A percentile compares a stretch with the other conserved stretches of the same genome.
These are phyloP conservation scores for Orbicella faveolata DNA, from an alignment of 64 coral and sea anemone species.

Conservation along the genomic window DNA sequence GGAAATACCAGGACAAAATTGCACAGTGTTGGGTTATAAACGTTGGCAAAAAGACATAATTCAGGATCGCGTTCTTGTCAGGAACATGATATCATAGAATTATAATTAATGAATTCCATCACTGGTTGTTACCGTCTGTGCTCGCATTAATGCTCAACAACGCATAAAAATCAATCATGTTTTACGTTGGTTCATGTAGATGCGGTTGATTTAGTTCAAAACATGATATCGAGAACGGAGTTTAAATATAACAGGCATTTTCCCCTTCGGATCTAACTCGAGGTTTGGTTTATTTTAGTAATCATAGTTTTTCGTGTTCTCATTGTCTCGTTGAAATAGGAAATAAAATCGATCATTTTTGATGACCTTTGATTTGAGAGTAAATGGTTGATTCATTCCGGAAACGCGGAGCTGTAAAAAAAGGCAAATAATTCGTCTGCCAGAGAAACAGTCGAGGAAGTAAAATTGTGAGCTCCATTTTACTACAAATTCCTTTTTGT, in stretches of 20 bases:
- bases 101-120: background rate
- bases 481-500: too few relatives aligned
- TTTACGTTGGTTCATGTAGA: too few relatives aligned
- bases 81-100: background rate
- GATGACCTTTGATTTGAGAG: slow-evolving; percentile 24
- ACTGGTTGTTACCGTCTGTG: background rate
- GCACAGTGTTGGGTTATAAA: too few relatives aligned
- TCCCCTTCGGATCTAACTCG: too few relatives aligned
- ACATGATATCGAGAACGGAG: too few relatives aligned
- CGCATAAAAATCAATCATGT: background rate
- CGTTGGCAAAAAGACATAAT: background rate
- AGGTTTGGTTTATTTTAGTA: too few relatives aligned
- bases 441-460: background rate
- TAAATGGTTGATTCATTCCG: background rate
- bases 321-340: background rate
- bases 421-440: background rate
- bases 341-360: slow-evolving; percentile 29
- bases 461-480: background rate
- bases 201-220: too few relatives aligned
- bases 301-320: background rate
- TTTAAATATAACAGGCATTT: too few relatives aligned
- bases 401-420: background rate
- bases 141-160: background rate
- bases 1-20: too few relatives aligned
- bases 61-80: background rate